Base-by-base conservation (phyloP, 2,113 vertebrate species). In the Cromileptes altivelis region DNA sequence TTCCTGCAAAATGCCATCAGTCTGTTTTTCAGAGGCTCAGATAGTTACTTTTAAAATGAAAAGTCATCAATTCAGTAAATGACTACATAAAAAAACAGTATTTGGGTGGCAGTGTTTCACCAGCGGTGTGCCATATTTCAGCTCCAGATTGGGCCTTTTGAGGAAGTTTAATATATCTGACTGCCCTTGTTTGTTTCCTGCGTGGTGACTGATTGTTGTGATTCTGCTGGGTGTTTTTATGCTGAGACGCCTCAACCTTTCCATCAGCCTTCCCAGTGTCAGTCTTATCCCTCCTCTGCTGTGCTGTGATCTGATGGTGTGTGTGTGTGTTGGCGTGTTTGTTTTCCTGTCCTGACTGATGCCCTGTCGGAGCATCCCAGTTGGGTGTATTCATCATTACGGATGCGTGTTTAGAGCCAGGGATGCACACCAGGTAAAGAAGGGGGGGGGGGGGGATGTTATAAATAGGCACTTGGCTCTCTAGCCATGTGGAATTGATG, bases 401-500 rank as follows among this genome's bases (percentile, higher is more conserved):
- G 88, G 90, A 90, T 91, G 89, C 89, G 82, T 92, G 91, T 94
- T 93, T 89, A 90, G 93, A 93, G 89, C 78, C 78, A 78, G 82
- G 88, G 87, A 91, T 92, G 92, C 88, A 82, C 93, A 91, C 92
- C 93, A 94, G 93, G 92, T 94, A 93, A 92, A 92, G 91, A 84
- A 78, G 78, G 61, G 72, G 18, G 53, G 10, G 33, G 75, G 49
- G 30, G 68, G 55, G 19, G 50, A 1, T 76, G 89, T 94, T 94
- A 95, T 95, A 95, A 95, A 95, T 95, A 94, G 94, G 87, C 88
- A 90, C 88, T 92, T 94, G 91, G 89, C 88, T 91, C 93, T 95
- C 93, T 92, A 95, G 92, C 92, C 94, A 93, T 94, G 93, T 94
- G 94, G 89, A 95, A 94, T 93, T 95, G 94, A 95, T 95, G 94